These are phyloP conservation scores for Mesodorylaimus sp. DNA, from an alignment of 2,888 invertebrate species.

Conservation along the genomic window DNA sequence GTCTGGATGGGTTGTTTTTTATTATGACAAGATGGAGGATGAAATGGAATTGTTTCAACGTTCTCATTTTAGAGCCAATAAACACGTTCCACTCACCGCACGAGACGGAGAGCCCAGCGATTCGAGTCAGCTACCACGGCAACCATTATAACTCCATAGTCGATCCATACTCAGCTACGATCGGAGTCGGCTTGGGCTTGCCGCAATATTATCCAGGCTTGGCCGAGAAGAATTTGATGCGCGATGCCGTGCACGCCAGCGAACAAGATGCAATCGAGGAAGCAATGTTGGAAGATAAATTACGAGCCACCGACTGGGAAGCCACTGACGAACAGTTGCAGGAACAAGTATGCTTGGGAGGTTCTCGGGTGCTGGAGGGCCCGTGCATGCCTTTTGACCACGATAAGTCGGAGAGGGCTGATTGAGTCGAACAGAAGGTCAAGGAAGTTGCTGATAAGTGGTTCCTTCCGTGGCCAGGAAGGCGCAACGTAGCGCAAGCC, in stretches of 20 bases:
- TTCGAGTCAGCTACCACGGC: slow-evolving; percentile 65
- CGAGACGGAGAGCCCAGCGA: slow-evolving; percentile 40
- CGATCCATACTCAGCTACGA: slow-evolving; percentile 54
- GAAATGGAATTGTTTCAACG: slow-evolving; percentile 11
- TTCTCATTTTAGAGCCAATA: slow-evolving; percentile 48
- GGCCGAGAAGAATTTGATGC: slow-evolving; percentile 20
- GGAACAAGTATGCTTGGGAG: slow-evolving; percentile 63
- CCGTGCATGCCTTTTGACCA: too few relatives aligned
- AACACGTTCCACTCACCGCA: slow-evolving; percentile 65
- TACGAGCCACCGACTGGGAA: slow-evolving; percentile 73
- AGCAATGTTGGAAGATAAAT: slow-evolving; percentile 74
- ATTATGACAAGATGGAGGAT: neutral
- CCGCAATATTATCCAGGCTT: slow-evolving; percentile 55
- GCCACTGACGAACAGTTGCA: slow-evolving; percentile 74
- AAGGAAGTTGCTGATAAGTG: too few relatives aligned
- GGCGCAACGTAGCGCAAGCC: too few relatives aligned
- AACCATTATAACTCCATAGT: slow-evolving; percentile 74
- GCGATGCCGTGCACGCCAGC: slow-evolving; percentile 15
- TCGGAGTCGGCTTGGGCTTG: slow-evolving; percentile 64
- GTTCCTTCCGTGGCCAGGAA: too few relatives aligned
- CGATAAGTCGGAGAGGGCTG: too few relatives aligned
- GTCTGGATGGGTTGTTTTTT: neutral
- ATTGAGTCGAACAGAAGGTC: too few relatives aligned
- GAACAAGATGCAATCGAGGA: slow-evolving; percentile 29
- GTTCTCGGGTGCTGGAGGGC: too few relatives aligned